These are phyloP conservation scores for Pachliopta kotzebuea DNA, from an alignment of 2,888 invertebrate species.

Conservation along the genomic window DNA sequence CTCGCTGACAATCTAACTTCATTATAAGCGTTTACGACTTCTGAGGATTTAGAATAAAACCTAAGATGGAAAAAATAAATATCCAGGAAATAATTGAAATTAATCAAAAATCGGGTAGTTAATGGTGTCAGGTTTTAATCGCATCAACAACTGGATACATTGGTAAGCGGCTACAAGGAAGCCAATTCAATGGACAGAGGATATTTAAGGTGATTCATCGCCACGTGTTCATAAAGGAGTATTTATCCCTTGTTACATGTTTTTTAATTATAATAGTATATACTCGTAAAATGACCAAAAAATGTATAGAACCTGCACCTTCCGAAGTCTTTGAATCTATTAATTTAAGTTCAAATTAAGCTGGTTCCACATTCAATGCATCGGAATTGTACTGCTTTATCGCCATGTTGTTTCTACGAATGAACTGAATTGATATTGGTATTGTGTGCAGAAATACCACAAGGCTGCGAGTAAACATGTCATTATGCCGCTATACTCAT, in stretches of 20 bases:
- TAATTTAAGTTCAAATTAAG: background rate
- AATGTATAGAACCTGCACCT: too few species aligned
- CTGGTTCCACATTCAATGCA: background rate
- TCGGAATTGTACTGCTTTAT: constrained; percentile 1
- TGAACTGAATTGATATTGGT: constrained; percentile 7
- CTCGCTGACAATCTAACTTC: constrained; percentile 6
- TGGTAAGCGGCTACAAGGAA: background rate
- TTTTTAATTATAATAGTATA: background rate
- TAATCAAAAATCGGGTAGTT: background rate
- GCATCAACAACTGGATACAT: background rate
- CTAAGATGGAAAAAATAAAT: too few species aligned
- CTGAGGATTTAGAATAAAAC: background rate
- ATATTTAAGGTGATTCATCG: background rate
- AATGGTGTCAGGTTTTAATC: background rate
- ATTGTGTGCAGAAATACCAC: constrained; percentile 24
- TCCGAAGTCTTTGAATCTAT: background rate
- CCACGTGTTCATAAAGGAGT: background rate
- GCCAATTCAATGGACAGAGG: background rate
- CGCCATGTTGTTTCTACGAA: constrained; percentile 14
- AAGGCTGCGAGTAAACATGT: constrained; percentile 25
- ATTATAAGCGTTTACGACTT: background rate
- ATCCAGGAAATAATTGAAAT: too few species aligned
- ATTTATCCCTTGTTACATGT: background rate
- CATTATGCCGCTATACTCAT: constrained; percentile 31
- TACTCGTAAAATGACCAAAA: too few species aligned